Evolutionary conservation across 2,113 vertebrate genomes (phyloP).

Genomic region (Gymnogyps californianus): DNA sequence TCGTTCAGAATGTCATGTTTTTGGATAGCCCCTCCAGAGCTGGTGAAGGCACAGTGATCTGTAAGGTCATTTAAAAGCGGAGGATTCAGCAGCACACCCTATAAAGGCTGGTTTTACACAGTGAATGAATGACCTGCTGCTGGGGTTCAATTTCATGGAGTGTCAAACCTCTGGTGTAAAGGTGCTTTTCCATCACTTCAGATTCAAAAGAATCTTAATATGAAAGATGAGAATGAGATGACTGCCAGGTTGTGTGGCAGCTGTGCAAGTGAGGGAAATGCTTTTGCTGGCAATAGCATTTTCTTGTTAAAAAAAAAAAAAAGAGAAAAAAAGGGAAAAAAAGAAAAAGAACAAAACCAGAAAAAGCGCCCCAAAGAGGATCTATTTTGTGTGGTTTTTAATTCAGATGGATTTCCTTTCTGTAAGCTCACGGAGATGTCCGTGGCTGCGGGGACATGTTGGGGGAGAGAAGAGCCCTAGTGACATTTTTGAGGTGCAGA

Average conservation of each 20-base stretch:
- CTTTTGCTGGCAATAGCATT: constrained; percentile 44
- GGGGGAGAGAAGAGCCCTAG: neutral
- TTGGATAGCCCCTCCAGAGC: neutral
- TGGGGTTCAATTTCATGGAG: constrained; percentile 24
- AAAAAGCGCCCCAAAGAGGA: neutral
- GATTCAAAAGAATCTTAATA: constrained; percentile 56
- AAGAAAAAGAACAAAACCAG: neutral
- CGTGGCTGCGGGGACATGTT: neutral
- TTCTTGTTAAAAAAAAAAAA: neutral
- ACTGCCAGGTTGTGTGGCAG: constrained; percentile 38
- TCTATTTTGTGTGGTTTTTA: neutral
- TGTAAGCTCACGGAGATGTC: neutral
- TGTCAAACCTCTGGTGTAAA: constrained; percentile 10
- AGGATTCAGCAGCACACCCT: neutral
- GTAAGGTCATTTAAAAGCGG: constrained; percentile 12
- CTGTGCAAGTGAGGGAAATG: constrained; percentile 36
- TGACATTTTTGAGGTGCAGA: neutral
- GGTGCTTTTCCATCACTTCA: constrained; percentile 49
- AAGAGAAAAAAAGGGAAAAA: neutral
- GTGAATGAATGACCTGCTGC: constrained; percentile 1
- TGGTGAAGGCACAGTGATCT: neutral
- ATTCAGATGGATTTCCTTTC: neutral
- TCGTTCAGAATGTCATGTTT: neutral
- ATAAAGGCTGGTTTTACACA: constrained; percentile 4
- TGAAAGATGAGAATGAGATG: constrained; percentile 41